Evolutionary conservation across 1,140 invertebrate genomes (phyloP).

Genomic region (Aphaenogaster rudis): DNA sequence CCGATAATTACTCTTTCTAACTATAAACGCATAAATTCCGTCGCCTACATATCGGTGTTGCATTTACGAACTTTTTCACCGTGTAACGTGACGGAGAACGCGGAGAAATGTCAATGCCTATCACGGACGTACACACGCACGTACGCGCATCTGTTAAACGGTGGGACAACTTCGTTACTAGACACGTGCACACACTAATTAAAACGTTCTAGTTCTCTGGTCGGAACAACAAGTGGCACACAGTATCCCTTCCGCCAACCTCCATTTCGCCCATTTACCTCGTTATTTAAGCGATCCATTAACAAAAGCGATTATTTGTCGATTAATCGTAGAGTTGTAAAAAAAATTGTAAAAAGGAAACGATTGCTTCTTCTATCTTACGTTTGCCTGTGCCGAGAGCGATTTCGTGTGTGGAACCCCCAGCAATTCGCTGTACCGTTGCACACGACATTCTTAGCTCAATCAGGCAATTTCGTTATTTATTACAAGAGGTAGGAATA

Average conservation of each 20-base stretch:
- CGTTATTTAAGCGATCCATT: conserved; percentile 33
- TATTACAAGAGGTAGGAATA: conserved; percentile 3
- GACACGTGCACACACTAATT: conserved; percentile 38
- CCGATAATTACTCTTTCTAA: conserved; percentile 20
- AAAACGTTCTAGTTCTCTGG: conserved; percentile 50
- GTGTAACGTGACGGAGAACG: background rate
- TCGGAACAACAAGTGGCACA: conserved; percentile 51
- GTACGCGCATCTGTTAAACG: conserved; percentile 19
- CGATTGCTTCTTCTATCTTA: background rate
- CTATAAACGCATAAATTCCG: conserved; percentile 26
- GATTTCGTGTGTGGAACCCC: background rate
- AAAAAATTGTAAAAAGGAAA: background rate
- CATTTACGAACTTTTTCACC: conserved; percentile 34
- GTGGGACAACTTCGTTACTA: conserved; percentile 40
- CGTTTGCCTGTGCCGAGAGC: background rate
- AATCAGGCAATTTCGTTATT: conserved; percentile 14
- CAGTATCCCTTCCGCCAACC: background rate
- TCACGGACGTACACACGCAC: background rate
- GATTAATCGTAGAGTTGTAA: conserved; percentile 18
- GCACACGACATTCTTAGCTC: background rate
- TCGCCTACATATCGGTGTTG: background rate
- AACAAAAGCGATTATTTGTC: conserved; percentile 48
- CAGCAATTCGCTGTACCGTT: background rate
- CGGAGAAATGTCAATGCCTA: conserved; percentile 52
- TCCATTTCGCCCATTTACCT: background rate